Percentiles rank a stretch among this genome's conserved stretches.
Conservation (phyloP, 2,113 vertebrate genomes). For the Charadrius vociferus region DNA sequence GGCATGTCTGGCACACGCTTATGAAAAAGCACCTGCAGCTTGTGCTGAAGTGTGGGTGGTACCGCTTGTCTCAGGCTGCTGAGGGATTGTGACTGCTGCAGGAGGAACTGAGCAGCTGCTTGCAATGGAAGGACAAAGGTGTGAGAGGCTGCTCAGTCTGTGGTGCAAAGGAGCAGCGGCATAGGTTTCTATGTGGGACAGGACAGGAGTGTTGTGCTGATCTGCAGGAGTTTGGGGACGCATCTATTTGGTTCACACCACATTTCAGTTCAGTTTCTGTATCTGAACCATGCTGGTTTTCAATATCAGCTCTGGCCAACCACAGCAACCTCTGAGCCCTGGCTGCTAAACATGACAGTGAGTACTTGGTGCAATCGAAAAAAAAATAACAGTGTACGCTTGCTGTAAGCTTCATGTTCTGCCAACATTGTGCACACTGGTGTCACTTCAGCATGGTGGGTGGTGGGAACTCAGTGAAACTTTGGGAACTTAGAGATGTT, state of each 20-base stretch:
- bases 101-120: not conserved
- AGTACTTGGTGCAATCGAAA: not conserved
- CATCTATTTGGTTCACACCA: not conserved
- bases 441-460: not conserved
- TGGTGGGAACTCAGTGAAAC: not conserved
- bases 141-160: fast-evolving
- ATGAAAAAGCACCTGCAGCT: not conserved
- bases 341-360: not conserved
- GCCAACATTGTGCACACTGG: not conserved
- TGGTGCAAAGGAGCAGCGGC: not conserved
- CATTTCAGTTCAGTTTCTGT: not conserved
- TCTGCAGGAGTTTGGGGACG: not conserved
- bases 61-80: not conserved
- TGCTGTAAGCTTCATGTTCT: not conserved
- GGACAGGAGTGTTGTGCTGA: not conserved
- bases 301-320: not conserved
- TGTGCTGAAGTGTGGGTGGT: not conserved
- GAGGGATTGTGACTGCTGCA: not conserved
- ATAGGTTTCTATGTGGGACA: not conserved
- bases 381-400: not conserved
- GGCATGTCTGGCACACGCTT: not conserved
- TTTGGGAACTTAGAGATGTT: not conserved
- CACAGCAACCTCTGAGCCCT: not conserved
- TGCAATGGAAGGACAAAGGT: not conserved
- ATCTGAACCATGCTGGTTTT: not conserved